Evolutionary conservation across 2,888 invertebrate species (phyloP), one percentile per base, ranked within the genome.

Genomic region (Tridacna gigas): DNA sequence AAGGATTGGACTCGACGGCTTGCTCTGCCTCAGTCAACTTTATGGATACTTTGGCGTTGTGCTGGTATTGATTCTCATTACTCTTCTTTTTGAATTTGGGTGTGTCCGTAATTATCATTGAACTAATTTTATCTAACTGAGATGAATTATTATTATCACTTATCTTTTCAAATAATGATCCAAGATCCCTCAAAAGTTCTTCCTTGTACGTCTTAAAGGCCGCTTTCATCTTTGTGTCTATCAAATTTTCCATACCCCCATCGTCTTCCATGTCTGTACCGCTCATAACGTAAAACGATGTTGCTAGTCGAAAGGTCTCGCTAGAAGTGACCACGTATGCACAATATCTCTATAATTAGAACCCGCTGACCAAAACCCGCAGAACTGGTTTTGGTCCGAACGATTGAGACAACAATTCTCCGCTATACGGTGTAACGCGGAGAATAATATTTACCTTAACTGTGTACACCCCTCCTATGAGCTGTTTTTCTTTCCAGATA

Each of bases 61-160:
- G 37, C 37, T 67, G 25, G 67, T 28, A 67, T 37, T 67, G 67
- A 2, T 67, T 37, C n/a, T 67, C 48, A 22, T 71, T 47, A 48
- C 71, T 71, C 22, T 48, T 71, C n/a, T 37, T 20, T 45, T 25
- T 67, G 67, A 67, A 67, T 67, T 45, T 22, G 56, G 25, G 0
- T 73, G 51, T 22, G 25, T 66, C 28, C 4, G 56, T 20, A 9
- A n/a, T n/a, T n/a, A 56, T 20, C 56, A 56, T 56, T 20, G 20
- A 56, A 56, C n/a, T 56, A n/a, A 56, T 56, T 56, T 56, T 56
- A 56, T 56, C 56, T 56, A 56, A 56, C 56, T 56, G 56, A n/a
- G 56, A 56, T 20, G 56, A 20, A 56, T 56, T 56, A 56, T n/a
- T 56, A 56, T 18, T 20, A 18, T n/a, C 18, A 56, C 56, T 56